Evolutionary conservation across 2,113 vertebrate genomes (phyloP), one percentile per base, ranked within the genome.

Genomic region (Oxygymnocypris stewartii): DNA sequence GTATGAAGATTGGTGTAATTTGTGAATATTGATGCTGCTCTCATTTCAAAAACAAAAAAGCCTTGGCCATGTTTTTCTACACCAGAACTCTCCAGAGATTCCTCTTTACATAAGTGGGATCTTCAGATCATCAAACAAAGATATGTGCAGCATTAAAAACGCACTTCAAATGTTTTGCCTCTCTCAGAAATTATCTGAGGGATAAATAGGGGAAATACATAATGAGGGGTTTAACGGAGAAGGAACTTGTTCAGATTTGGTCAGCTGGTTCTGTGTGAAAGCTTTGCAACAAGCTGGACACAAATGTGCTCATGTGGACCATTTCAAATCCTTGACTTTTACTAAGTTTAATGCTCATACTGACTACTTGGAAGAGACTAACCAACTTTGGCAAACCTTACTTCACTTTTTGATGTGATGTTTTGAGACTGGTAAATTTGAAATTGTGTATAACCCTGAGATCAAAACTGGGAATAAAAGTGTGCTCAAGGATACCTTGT

Each of bases 121-220:
- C 67, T 81, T 75, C 44, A 88, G 67, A 61, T 76, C 82, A 84
- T 85, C 84, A 82, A 84, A 88, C 84, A 83, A 67, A 79, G 42
- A 76, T 47, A 18, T 71, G 20, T 47, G 37, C 28, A 25, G 54
- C 8, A 14, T 65, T 67, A 79, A 59, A 84, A 44, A 35, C 37
- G 28, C 42, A 73, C 25, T 85, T 83, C 80, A 61, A 73, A 83
- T n/a, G 74, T 12, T 47, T 40, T 2, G 12, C 6, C 40, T 51
- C 40, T 63, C 51, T 86, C 73, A 6, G 13, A 63, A n/a, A 31
- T 75, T 78, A 63, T 6, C 63, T 42, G 23, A 13, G 54, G 75
- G 79, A 63, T 42, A 84, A 84, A 79, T 31, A 57, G 40, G 35
- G 9, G n/a, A n/a, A n/a, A n/a, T n/a, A n/a, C n/a, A n/a, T n/a